Evolutionary conservation across 2,113 vertebrate species (phyloP).

Genomic region (Burhinus oedicnemus): DNA sequence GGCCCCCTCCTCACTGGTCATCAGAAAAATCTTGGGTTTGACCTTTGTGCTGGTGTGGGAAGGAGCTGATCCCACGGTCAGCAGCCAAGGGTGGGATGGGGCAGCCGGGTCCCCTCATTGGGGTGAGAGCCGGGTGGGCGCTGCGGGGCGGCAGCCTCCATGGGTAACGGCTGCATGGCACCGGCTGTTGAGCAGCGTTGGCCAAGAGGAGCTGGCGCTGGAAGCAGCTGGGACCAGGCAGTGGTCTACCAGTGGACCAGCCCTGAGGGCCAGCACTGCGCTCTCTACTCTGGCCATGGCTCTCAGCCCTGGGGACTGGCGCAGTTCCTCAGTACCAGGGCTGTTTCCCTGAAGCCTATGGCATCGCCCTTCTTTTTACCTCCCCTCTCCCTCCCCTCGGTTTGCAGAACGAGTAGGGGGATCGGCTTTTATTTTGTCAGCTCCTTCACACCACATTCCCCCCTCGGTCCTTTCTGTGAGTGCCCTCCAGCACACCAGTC

Average conservation of each 20-base stretch:
- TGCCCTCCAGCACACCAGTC: not conserved
- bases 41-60: not conserved
- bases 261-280: not conserved
- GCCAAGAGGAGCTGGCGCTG: accelerated
- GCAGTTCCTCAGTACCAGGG: not conserved
- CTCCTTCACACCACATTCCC: not conserved
- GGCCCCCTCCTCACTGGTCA: not conserved
- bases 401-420: not conserved
- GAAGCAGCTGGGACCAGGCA: accelerated
- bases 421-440: not conserved
- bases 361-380: not conserved
- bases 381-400: not conserved
- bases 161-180: not conserved
- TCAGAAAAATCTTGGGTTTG: not conserved
- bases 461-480: not conserved
- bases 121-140: too few species aligned
- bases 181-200: not conserved
- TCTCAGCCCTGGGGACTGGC: not conserved
- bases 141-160: accelerated
- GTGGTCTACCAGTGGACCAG: not conserved
- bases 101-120: not conserved
- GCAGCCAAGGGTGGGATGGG: not conserved
- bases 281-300: not conserved
- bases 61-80: not conserved
- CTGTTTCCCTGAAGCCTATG: not conserved